Base-by-base conservation (phyloP, 2,113 vertebrate species). In the Aegithalos caudatus region DNA sequence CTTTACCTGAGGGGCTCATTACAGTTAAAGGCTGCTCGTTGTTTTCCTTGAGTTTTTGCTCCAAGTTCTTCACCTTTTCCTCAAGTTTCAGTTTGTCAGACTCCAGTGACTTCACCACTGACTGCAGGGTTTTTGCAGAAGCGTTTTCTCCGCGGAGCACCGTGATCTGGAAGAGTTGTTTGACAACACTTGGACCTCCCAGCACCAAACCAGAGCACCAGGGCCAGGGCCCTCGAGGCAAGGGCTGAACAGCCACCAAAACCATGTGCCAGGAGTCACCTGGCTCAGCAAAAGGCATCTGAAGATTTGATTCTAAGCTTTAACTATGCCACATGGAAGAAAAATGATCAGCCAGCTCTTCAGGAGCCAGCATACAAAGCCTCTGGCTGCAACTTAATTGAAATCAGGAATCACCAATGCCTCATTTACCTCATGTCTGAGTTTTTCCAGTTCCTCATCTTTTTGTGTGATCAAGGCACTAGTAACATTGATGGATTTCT, bases 401-500 rank as follows among this genome's bases (percentile, higher is more conserved):
- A 81, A 87, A 64, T 29, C 7, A 48, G 42, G 42, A 18, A 50
- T 18, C 28, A 27, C 3, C 58, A 48, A 10, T 56, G 81, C 64
- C 38, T 78, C 73, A 25, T 37, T 81, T 97, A 99, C 99, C 98
- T 99, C 99, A 11, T 98, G 98, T 89, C 97, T 98, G 95, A 99
- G 98, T 71, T 98, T 98, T 90, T 99, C 98, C 95, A 99, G 97
- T 92, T 99, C 98, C 76, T 98, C 98, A 85, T 99, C 99, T 96
- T 98, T 99, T 70, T 99, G 98, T 47, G 98, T 98, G 95, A 99
- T 98, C 98, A 99, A 99, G 98, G 99, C 99, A 98, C 99, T 99
- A 80, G 98, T 99, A 77, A 98, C 97, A 89, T 98, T 98, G 97
- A 98, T 97, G 91, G 99, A 98, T 94, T 99, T 98, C 94, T 99